Evolutionary conservation across 2,888 invertebrate genomes (phyloP).

Genomic region (Drosophila atroscutellata): DNA sequence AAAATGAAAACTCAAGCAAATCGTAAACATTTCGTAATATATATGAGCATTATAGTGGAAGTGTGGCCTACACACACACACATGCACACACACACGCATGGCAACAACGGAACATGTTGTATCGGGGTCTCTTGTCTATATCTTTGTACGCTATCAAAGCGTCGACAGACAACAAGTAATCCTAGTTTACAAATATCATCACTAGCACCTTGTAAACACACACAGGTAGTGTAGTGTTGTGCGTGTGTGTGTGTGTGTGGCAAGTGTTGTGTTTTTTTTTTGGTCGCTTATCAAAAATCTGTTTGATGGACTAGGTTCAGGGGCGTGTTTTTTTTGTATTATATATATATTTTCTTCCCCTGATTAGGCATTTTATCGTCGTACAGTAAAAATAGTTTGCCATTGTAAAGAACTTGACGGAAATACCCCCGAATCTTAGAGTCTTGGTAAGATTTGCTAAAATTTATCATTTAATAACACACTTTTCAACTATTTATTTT

Average conservation of each 20-base stretch:
- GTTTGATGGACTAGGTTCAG: slow-evolving; percentile 52
- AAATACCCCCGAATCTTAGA: not conserved
- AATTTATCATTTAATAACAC: not conserved
- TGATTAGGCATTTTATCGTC: slow-evolving; percentile 7
- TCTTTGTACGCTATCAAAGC: slow-evolving; percentile 62
- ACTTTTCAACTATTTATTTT: no score
- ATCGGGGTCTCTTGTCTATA: slow-evolving; percentile 65
- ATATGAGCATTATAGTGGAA: slow-evolving; percentile 64
- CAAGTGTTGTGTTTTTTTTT: not conserved
- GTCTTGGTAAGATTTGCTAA: not conserved
- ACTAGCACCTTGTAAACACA: slow-evolving; percentile 6
- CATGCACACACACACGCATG: slow-evolving; percentile 18
- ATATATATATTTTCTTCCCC: not conserved
- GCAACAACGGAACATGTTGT: slow-evolving; percentile 69
- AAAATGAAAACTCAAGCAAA: slow-evolving; percentile 68
- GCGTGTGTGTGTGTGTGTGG: not conserved
- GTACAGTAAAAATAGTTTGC: not conserved
- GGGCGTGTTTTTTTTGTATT: slow-evolving; percentile 5
- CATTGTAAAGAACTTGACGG: not conserved
- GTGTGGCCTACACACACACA: slow-evolving; percentile 47
- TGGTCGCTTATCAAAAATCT: slow-evolving; percentile 50
- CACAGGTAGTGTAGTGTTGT: no score
- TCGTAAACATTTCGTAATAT: slow-evolving; percentile 79
- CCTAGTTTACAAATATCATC: slow-evolving; percentile 64
- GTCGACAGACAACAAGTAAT: slow-evolving; percentile 70